phyloP scores from a whole-genome alignment of 1,140 invertebrate genomes.

The Venturia canescens region DNA sequence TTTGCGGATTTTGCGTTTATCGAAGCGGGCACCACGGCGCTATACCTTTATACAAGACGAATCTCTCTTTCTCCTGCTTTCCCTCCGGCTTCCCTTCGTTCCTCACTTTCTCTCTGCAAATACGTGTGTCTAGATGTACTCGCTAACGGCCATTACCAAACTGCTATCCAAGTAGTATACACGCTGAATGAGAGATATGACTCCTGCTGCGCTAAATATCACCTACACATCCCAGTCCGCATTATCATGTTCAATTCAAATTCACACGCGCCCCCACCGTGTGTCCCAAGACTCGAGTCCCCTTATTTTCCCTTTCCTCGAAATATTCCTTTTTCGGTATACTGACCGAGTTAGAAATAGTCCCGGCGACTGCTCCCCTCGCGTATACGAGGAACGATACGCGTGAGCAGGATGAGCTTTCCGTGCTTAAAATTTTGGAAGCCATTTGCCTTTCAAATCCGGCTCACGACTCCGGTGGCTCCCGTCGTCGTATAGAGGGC shows the following conservation, averaged over 20 bases:
- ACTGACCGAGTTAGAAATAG: too few species aligned
- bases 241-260: background rate
- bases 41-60: background rate
- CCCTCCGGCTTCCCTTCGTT: background rate
- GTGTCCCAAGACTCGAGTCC: too few species aligned
- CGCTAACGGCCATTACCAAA: constrained; percentile 6
- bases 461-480: too few species aligned
- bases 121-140: background rate
- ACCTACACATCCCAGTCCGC: background rate
- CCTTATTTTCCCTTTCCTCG: too few species aligned
- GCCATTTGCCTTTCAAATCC: too few species aligned
- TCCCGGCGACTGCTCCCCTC: too few species aligned
- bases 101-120: background rate
- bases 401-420: too few species aligned
- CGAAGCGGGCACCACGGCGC: constrained; percentile 15
- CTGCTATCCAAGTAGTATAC: background rate
- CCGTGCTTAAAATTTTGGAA: too few species aligned
- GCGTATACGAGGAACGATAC: too few species aligned
- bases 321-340: too few species aligned
- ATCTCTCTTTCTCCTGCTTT: background rate
- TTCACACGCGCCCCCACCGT: too few species aligned
- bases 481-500: background rate
- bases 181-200: background rate
- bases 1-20: constrained; percentile 52
- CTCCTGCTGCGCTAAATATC: background rate